phyloP scores from a whole-genome alignment of 2,113 vertebrate genomes.

The Tragelaphus strepsiceros region DNA sequence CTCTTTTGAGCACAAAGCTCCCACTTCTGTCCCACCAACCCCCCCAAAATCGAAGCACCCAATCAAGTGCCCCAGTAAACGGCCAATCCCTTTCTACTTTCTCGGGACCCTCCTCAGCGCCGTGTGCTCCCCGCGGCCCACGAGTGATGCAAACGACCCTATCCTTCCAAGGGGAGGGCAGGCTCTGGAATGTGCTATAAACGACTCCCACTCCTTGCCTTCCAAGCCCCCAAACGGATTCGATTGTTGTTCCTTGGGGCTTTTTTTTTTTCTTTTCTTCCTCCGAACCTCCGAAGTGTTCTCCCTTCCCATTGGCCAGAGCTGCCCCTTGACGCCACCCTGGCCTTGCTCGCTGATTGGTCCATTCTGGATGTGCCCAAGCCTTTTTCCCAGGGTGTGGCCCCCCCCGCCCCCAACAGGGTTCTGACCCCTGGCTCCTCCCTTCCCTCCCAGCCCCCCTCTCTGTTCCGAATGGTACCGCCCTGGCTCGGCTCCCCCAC shows the following conservation, averaged over 20 bases:
- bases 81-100: conserved; percentile 58
- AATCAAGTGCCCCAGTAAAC: conserved; percentile 46
- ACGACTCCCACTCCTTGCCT: conserved; percentile 41
- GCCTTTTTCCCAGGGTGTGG: conserved; percentile 77
- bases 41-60: conserved; percentile 34
- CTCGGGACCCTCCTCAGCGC: conserved; percentile 44
- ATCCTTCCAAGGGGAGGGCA: conserved; percentile 11
- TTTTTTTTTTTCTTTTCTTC: conserved; percentile 72
- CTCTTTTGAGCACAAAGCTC: conserved; percentile 51
- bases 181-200: conserved; percentile 24
- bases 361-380: conserved; percentile 69
- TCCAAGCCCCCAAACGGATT: conserved; percentile 63
- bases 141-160: conserved; percentile 39
- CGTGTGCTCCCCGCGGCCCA: not conserved
- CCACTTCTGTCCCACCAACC: conserved; percentile 8
- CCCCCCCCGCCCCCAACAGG: conserved; percentile 56
- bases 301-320: conserved; percentile 70
- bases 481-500: conserved; percentile 63
- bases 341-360: conserved; percentile 70
- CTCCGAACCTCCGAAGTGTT: conserved; percentile 76
- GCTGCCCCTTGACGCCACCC: conserved; percentile 73
- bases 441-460: conserved; percentile 56
- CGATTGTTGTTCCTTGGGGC: conserved; percentile 67
- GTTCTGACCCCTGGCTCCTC: conserved; percentile 71
- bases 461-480: conserved; percentile 67